phyloP scores from a whole-genome alignment of 2,888 invertebrate genomes.

The Lydus trimaculatus region DNA sequence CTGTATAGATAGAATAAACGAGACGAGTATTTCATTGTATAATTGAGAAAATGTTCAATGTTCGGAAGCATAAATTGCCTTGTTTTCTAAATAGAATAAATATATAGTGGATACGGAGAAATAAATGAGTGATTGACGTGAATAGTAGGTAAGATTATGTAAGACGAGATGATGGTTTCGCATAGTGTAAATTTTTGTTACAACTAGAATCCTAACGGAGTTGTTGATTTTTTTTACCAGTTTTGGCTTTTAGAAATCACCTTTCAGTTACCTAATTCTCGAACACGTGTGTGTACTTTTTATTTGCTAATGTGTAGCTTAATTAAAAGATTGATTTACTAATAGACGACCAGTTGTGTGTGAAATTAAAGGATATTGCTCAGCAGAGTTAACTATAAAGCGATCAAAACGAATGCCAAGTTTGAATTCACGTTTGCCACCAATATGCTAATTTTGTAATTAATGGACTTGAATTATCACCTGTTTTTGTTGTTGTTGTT shows the following conservation, averaged over 20 bases:
- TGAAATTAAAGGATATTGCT: neutral
- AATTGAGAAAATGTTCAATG: slow-evolving; percentile 33
- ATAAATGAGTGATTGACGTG: slow-evolving; percentile 8
- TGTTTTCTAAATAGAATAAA: slow-evolving; percentile 11
- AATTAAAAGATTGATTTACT: neutral
- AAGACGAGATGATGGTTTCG: neutral
- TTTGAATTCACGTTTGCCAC: slow-evolving; percentile 4
- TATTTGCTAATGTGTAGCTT: too few species aligned
- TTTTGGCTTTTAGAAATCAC: neutral
- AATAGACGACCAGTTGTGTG: too few species aligned
- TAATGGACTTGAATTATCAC: slow-evolving; percentile 25
- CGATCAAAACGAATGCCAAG: neutral
- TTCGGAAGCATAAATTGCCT: slow-evolving; percentile 39
- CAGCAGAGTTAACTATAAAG: neutral
- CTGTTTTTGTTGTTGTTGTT: too few species aligned
- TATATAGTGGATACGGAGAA: neutral
- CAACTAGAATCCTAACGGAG: neutral
- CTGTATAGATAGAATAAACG: too few species aligned
- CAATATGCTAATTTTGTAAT: slow-evolving; percentile 26
- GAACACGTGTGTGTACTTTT: too few species aligned
- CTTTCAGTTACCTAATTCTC: neutral
- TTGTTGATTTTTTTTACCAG: neutral
- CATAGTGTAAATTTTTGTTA: neutral
- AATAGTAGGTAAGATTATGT: neutral
- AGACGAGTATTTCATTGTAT: neutral